Base-by-base conservation (phyloP, 1,140 invertebrate genomes). In the Lutraria rhynchaena region DNA sequence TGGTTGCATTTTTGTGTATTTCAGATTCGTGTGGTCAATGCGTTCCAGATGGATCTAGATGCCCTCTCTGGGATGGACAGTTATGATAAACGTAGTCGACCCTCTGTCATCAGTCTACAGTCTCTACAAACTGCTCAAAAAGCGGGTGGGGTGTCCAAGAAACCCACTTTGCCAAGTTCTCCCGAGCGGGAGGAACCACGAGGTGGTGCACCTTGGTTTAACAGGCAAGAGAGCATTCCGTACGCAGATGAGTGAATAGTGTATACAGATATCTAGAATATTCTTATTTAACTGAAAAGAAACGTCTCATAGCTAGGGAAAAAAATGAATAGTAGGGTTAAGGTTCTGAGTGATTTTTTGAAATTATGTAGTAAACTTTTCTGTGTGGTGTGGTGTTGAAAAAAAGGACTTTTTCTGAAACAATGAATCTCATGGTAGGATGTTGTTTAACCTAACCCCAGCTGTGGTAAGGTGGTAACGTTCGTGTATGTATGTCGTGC, bases 11-110 rank as follows among this genome's bases (percentile, higher is more conserved):
- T n/a, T n/a, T 41, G 63, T 90, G 90, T 92, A 90, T 95, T 96
- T 89, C 96, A 98, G 98, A 99, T 99, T 93, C 97, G 98, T 94
- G 98, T 99, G 95, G 98, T 99, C 93, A 99, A 99, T 95, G 98
- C 98, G 94, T 99, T 99, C 95, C 97, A 98, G 93, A 97, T 98
- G 95, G 98, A 98, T 93, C 95, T 99, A 94, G 98, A 99, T 94
- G 95, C 96, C 93, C 96, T 73, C 15, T 51, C 96, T 93, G 88
- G 89, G 55, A 85, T 91, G 85, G 90, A 91, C 84, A 91, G 97
- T 91, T 96, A 96, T 91, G 97, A 98, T 85, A 91, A 90, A 65
- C 90, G 91, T 80, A 91, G 90, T 81, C 87, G 91, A 27, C 89
- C 90, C 19, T 92, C 91, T 27, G 87, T 92, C 51, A 89, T 90